Percentiles rank a stretch among this genome's conserved stretches.
Conservation (phyloP, 2,888 invertebrate genomes). For the Cephus spinipes region DNA sequence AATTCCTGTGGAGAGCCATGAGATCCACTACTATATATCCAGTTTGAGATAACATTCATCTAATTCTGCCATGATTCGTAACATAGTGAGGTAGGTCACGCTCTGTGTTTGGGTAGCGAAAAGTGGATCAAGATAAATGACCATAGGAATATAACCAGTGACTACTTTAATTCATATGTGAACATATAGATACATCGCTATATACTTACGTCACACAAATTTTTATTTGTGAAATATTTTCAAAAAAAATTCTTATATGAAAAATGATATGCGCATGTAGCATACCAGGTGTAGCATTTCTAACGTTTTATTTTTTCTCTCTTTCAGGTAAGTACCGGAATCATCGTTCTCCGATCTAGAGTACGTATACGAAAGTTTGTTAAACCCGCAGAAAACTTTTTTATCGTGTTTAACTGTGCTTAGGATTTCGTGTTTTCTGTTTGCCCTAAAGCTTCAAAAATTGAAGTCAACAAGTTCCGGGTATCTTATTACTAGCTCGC, state of each 20-base stretch:
- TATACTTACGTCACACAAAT: not conserved
- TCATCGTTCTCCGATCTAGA: not conserved
- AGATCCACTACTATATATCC: constrained; percentile 32
- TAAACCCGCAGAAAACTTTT: not conserved
- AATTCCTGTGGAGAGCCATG: constrained; percentile 40
- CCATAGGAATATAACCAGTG: not conserved
- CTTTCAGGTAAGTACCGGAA: constrained; percentile 44
- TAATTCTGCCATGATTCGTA: not conserved
- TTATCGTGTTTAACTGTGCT: not conserved
- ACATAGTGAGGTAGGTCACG: constrained; percentile 11
- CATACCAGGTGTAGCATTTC: not conserved
- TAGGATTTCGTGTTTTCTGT: not conserved
- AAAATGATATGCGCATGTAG: not conserved
- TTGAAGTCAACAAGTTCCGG: not conserved
- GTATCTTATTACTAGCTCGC: not conserved
- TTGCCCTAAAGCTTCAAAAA: not conserved
- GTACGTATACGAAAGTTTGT: not conserved
- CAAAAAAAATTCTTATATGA: not conserved
- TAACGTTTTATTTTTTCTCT: constrained; percentile 18
- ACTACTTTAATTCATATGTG: not conserved
- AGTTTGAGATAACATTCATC: constrained; percentile 20
- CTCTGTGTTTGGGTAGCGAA: not conserved
- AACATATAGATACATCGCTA: not conserved
- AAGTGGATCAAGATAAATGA: not conserved
- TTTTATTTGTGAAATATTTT: not conserved